phyloP scores from a whole-genome alignment of 2,797 vertebrate species.

The Cuculus canorus region DNA sequence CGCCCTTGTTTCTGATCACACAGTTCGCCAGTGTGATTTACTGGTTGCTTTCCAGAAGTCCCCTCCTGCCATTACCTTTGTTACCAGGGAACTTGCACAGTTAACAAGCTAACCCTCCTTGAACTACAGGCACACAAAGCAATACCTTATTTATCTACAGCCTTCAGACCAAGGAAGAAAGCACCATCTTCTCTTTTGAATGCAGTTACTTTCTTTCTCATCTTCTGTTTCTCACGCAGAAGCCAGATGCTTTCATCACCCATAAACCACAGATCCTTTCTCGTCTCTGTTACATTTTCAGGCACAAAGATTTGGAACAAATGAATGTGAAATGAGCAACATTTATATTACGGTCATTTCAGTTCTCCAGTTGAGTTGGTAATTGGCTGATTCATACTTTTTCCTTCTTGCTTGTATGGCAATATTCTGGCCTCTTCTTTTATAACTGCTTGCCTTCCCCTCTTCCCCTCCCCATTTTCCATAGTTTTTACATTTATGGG shows the following conservation, averaged over 20 bases:
- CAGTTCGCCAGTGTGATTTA: background rate
- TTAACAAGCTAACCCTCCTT: slow-evolving; percentile 22
- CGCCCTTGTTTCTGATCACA: background rate
- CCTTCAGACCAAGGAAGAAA: background rate
- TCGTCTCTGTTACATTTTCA: background rate
- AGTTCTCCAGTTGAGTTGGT: background rate
- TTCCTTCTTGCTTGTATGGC: background rate
- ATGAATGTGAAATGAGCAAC: slow-evolving; percentile 21
- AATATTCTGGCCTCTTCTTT: background rate
- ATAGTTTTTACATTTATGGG: background rate
- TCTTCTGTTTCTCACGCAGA: background rate
- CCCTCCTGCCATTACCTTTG: background rate
- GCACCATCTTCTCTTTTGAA: background rate
- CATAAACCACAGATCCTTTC: background rate
- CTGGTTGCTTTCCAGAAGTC: background rate
- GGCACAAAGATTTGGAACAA: slow-evolving; percentile 35
- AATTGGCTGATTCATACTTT: background rate
- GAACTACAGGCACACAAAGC: background rate
- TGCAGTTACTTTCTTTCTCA: background rate
- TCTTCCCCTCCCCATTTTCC: background rate
- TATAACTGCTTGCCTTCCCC: background rate
- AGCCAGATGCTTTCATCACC: background rate
- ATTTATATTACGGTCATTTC: background rate
- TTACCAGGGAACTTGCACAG: background rate
- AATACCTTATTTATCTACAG: background rate